phyloP scores from a whole-genome alignment of 2,113 vertebrate species.

The Bettongia penicillata region DNA sequence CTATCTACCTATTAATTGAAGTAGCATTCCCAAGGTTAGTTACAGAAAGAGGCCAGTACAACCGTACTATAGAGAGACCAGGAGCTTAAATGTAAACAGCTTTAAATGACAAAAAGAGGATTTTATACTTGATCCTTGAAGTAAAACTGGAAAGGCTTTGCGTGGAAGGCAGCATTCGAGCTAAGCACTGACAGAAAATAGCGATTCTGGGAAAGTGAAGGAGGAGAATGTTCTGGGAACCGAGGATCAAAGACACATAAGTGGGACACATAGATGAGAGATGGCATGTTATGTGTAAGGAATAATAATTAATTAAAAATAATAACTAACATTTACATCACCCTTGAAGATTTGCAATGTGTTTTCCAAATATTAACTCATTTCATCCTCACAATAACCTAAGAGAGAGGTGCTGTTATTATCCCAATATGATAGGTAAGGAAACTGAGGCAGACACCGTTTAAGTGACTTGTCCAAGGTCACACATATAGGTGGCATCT shows the following conservation, averaged over 20 bases:
- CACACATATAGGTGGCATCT: background rate
- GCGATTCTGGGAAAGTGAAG: background rate
- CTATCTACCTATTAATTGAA: too few relatives aligned
- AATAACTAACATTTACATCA: background rate
- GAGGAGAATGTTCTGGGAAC: background rate
- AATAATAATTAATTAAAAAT: background rate
- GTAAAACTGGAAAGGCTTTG: background rate
- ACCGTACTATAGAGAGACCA: too few relatives aligned
- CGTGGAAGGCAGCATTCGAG: background rate
- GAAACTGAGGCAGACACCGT: background rate
- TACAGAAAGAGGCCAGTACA: background rate
- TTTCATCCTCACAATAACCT: background rate
- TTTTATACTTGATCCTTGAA: background rate
- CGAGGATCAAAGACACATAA: background rate
- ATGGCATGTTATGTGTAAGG: background rate
- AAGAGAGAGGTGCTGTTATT: background rate
- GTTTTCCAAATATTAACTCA: background rate
- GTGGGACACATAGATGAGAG: background rate
- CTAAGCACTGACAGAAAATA: background rate
- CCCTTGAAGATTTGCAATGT: background rate
- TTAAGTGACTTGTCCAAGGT: background rate
- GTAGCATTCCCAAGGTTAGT: too few relatives aligned
- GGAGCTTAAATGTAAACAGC: background rate
- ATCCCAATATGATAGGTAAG: background rate
- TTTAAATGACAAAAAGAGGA: background rate